These are phyloP conservation scores for Musca vetustissima DNA, from an alignment of 1,140 invertebrate genomes.

Conservation along the genomic window DNA sequence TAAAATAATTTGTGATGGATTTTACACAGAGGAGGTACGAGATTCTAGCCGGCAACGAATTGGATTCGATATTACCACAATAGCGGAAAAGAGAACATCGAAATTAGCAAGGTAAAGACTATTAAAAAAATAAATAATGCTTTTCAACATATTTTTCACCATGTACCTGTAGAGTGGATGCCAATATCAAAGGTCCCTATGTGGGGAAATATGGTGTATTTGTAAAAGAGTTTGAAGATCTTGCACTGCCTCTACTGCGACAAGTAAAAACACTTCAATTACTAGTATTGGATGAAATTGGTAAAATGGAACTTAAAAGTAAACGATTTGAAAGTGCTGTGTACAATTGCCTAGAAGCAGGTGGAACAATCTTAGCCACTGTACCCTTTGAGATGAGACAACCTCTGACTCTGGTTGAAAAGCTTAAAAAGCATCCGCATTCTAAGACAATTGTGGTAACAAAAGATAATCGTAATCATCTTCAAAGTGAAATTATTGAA, in stretches of 20 bases:
- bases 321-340: conserved; percentile 58
- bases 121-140: too few relatives aligned
- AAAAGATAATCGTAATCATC: conserved; percentile 28
- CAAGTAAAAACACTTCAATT: conserved; percentile 31
- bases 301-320: conserved; percentile 71
- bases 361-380: conserved; percentile 56
- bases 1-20: conserved; percentile 58
- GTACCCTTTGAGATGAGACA: conserved; percentile 54
- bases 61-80: conserved; percentile 65
- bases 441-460: conserved; percentile 25
- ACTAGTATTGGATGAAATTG: conserved; percentile 67
- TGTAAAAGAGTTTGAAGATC: conserved; percentile 61
- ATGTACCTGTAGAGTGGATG: neutral
- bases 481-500: conserved; percentile 26
- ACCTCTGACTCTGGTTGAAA: conserved; percentile 21
- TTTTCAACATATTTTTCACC: neutral
- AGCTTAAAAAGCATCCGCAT: conserved; percentile 13
- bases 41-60: conserved; percentile 54
- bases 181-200: conserved; percentile 34
- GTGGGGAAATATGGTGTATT: conserved; percentile 66
- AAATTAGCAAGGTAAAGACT: conserved; percentile 56
- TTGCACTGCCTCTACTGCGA: conserved; percentile 42
- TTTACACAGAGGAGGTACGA: conserved; percentile 67
- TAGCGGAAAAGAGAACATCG: conserved; percentile 53
- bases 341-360: conserved; percentile 42